A percentile compares a stretch with the other conserved stretches of the same genome.
These are phyloP conservation scores for Poecilia gillii DNA, from an alignment of 2,797 vertebrate genomes.

Conservation along the genomic window DNA sequence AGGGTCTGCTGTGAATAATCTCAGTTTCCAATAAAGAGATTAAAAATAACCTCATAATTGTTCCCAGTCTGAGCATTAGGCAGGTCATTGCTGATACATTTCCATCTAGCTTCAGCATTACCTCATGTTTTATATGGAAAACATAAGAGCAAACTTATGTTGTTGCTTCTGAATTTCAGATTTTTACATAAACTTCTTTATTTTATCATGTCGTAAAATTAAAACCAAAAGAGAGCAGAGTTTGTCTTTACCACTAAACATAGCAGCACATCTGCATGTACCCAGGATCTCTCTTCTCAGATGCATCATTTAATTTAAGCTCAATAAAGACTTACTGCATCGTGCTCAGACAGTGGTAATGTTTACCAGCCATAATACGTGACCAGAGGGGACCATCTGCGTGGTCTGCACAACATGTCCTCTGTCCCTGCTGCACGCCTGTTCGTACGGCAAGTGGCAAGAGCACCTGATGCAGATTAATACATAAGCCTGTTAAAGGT, in stretches of 20 bases:
- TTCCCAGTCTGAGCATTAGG: not conserved
- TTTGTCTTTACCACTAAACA: not conserved
- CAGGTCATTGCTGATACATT: not conserved
- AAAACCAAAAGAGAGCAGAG: not conserved
- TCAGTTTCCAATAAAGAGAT: not conserved
- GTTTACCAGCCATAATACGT: not conserved
- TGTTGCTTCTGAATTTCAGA: not conserved
- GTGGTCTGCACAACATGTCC: conserved; percentile 2
- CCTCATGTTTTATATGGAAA: not conserved
- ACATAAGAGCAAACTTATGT: not conserved
- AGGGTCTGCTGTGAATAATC: not conserved
- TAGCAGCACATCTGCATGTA: not conserved
- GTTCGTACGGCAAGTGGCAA: conserved; percentile 12
- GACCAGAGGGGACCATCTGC: not conserved
- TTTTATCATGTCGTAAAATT: not conserved
- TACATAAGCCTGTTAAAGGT: conserved; percentile 48
- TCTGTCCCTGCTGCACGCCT: conserved; percentile 7
- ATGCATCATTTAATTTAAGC: not conserved
- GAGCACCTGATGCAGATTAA: conserved; percentile 48
- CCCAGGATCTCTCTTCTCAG: not conserved
- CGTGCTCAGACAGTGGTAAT: not conserved
- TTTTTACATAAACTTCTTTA: not conserved
- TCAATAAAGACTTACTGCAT: not conserved
- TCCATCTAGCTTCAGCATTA: not conserved
- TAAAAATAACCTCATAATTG: not conserved